Evolutionary conservation across 2,113 vertebrate genomes (phyloP).

Genomic region (Psophia crepitans): DNA sequence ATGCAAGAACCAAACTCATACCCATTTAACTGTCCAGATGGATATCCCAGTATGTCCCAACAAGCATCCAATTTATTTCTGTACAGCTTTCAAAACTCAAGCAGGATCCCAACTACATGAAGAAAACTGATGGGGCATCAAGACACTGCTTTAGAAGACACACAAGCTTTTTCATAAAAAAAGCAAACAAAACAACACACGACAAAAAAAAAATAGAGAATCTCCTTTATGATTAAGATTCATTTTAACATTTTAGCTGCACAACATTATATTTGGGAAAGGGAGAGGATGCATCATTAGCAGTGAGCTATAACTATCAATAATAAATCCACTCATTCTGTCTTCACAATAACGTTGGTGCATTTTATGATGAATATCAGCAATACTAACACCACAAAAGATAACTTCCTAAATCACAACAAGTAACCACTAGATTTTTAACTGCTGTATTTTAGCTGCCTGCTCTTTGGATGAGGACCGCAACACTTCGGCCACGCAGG

Average conservation of each 20-base stretch:
- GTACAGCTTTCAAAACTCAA: background rate
- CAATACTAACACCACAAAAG: background rate
- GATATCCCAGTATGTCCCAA: background rate
- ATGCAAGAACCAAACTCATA: background rate
- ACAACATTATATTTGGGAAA: background rate
- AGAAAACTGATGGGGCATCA: background rate
- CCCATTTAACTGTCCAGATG: background rate
- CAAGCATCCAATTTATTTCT: background rate
- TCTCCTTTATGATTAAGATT: background rate
- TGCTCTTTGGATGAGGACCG: background rate
- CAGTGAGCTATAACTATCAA: background rate
- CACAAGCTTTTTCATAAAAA: background rate
- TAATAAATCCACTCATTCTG: background rate
- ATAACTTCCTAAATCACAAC: background rate
- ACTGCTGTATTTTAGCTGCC: background rate
- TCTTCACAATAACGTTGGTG: background rate
- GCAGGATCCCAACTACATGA: background rate
- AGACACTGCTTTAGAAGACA: background rate
- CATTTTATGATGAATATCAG: background rate
- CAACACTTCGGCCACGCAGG: rapidly evolving
- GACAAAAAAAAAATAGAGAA: background rate
- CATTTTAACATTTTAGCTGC: background rate
- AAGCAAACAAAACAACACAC: no score
- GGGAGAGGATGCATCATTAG: background rate
- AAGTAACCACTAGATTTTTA: background rate